Conservation (phyloP, 2,797 vertebrate genomes). For the Rachycentron canadum region DNA sequence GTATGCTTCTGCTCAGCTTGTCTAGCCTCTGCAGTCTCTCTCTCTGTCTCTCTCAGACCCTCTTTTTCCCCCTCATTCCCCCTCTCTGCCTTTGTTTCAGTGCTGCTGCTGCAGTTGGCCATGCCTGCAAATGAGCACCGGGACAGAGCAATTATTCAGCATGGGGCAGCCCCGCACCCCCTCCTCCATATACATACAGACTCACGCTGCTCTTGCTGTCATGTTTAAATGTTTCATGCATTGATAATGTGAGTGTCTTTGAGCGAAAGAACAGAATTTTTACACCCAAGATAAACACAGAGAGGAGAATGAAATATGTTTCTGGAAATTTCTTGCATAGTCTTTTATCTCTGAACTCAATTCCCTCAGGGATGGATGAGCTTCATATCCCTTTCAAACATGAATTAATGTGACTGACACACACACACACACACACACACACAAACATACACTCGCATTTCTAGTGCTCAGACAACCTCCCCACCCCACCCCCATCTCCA, state of each 20-base stretch:
- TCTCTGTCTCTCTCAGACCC: slow-evolving; percentile 8
- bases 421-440: slow-evolving; percentile 26
- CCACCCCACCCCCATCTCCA: slow-evolving; percentile 38
- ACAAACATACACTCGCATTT: slow-evolving; percentile 22
- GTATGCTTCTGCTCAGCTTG: slow-evolving; percentile 25
- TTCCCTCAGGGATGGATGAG: slow-evolving; percentile 39
- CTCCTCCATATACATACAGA: slow-evolving; percentile 1
- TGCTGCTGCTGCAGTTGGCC: slow-evolving; percentile 67
- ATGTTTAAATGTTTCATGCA: slow-evolving; percentile 40
- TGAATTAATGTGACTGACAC: slow-evolving; percentile 59
- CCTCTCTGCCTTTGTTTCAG: slow-evolving; percentile 69
- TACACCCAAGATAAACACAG: slow-evolving; percentile 8
- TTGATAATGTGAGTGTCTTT: slow-evolving; percentile 26
- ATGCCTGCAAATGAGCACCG: slow-evolving; percentile 80
- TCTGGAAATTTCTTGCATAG: slow-evolving; percentile 45
- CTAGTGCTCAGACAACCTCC: slow-evolving; percentile 35
- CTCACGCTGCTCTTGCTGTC: slow-evolving; percentile 24
- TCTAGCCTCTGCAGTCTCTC: slow-evolving; percentile 58
- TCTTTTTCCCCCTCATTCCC: background rate
- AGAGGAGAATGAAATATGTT: slow-evolving; percentile 29
- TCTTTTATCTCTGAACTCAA: slow-evolving; percentile 32
- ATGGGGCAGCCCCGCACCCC: slow-evolving; percentile 56
- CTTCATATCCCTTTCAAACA: slow-evolving; percentile 62
- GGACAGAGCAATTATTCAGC: slow-evolving; percentile 80
- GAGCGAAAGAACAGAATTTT: background rate